Evolutionary conservation across 2,797 vertebrate genomes (phyloP).

Genomic region (Tinamus major): DNA sequence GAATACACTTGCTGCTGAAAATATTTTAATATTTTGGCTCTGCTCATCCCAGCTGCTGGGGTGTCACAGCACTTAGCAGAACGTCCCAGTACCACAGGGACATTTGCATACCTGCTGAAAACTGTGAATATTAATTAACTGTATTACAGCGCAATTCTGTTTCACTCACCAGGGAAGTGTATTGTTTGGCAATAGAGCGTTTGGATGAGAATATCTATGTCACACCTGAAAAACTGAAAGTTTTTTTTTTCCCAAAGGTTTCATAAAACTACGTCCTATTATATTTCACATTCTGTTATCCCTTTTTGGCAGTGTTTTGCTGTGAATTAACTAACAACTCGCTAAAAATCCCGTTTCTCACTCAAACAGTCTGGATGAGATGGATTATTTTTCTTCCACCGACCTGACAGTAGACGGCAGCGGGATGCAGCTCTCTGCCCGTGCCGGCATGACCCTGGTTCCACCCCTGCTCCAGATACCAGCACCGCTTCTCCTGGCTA

Average conservation of each 20-base stretch:
- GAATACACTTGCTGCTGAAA: slow-evolving; percentile 10
- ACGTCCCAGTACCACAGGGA: background rate
- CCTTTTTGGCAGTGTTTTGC: background rate
- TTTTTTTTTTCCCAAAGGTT: background rate
- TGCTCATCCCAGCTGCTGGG: slow-evolving; percentile 39
- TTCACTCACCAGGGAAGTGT: background rate
- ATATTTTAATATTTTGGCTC: slow-evolving; percentile 17
- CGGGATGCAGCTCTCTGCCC: background rate
- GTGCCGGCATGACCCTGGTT: background rate
- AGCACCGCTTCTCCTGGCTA: background rate
- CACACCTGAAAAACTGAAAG: background rate
- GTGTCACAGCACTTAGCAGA: slow-evolving; percentile 31
- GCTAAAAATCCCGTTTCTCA: background rate
- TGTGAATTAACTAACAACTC: background rate
- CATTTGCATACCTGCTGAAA: slow-evolving; percentile 40
- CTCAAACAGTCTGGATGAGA: background rate
- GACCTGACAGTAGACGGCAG: background rate
- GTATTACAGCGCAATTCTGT: background rate
- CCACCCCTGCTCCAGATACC: background rate
- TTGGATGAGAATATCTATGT: background rate
- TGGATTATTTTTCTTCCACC: background rate
- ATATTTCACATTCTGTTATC: background rate
- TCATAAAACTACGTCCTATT: background rate
- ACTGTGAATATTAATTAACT: slow-evolving; percentile 53
- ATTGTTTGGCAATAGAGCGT: slow-evolving; percentile 2